These are phyloP conservation scores for Canis aureus DNA, from an alignment of 2,113 vertebrate species.

Conservation along the genomic window DNA sequence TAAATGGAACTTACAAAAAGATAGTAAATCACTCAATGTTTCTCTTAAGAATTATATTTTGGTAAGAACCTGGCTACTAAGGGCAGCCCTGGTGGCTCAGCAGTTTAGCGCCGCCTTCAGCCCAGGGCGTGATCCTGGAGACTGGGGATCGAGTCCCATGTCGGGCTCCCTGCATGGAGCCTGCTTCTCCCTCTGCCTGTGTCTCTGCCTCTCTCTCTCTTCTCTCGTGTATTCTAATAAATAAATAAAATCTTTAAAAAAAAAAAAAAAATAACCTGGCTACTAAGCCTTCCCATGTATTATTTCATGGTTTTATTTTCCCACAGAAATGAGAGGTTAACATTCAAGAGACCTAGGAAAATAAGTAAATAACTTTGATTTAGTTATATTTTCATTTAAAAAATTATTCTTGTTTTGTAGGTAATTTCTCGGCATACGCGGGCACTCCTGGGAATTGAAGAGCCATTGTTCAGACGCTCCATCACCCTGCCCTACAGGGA, in stretches of 20 bases:
- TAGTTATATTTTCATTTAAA: constrained; percentile 55
- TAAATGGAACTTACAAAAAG: constrained; percentile 40
- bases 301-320: constrained; percentile 46
- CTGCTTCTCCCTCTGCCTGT: no score
- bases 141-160: no score
- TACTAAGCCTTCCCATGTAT: neutral
- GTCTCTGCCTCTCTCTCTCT: no score
- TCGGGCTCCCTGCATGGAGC: no score
- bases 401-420: constrained; percentile 87
- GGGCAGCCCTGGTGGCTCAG: no score
- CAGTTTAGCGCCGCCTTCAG: no score
- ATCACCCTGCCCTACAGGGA: constrained; percentile 90
- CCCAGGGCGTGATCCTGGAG: no score
- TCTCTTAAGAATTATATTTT: constrained; percentile 59
- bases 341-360: neutral
- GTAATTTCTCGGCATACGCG: constrained; percentile 88
- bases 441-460: constrained; percentile 89
- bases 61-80: constrained; percentile 29
- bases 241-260: no score
- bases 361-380: neutral
- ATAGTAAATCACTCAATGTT: constrained; percentile 20
- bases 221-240: no score
- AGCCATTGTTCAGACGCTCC: constrained; percentile 89
- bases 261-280: neutral
- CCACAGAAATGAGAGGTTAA: constrained; percentile 27